phyloP scores from a whole-genome alignment of 2,113 vertebrate genomes.

The human region GRCh38 chr20:449501-450000 shows the following conservation, averaged over 20 bases:
- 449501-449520: too few species aligned
- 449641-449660: background rate
- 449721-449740: background rate
- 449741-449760: background rate
- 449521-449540: too few species aligned
- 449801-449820: background rate
- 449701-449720: background rate
- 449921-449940: background rate
- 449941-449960: background rate
- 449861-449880: background rate
- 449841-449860: background rate
- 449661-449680: background rate
- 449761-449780: background rate
- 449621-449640: background rate
- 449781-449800: background rate
- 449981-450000: background rate
- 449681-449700: background rate
- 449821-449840: background rate
- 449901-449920: slow-evolving; percentile 12
- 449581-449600: too few species aligned
- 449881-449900: background rate
- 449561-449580: too few species aligned
- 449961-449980: background rate
- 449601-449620: background rate
- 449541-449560: too few species aligned